Evolutionary conservation across 2,888 invertebrate genomes (phyloP).

Genomic region (Hanleya hanleyi): DNA sequence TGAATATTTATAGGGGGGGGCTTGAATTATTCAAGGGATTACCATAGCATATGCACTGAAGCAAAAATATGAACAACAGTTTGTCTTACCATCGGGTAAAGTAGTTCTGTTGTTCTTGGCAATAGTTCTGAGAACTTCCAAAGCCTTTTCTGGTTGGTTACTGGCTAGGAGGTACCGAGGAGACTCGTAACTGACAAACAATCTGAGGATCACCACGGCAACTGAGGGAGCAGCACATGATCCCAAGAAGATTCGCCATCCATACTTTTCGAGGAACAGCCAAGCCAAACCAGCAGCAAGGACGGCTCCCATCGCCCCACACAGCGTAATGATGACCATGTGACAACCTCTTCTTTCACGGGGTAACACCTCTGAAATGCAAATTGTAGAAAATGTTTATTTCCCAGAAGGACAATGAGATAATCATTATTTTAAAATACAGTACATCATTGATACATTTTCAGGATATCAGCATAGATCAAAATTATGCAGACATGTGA

Average conservation of each 20-base stretch:
- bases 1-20: background rate
- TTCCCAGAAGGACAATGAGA: no score
- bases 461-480: no score
- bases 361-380: slow-evolving; percentile 55
- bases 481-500: no score
- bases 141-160: slow-evolving; percentile 43
- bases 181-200: slow-evolving; percentile 51
- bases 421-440: no score
- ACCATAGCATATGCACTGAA: background rate
- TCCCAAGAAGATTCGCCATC: slow-evolving; percentile 58
- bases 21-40: background rate
- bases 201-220: slow-evolving; percentile 41
- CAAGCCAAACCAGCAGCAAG: slow-evolving; percentile 57
- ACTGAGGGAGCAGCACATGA: slow-evolving; percentile 54
- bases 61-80: background rate
- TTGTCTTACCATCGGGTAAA: slow-evolving; percentile 42
- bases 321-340: slow-evolving; percentile 62
- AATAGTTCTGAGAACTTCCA: slow-evolving; percentile 48
- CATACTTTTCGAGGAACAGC: slow-evolving; percentile 49
- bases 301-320: slow-evolving; percentile 62
- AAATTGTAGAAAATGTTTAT: no score
- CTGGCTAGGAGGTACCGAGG: slow-evolving; percentile 57
- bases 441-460: no score
- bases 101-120: slow-evolving; percentile 42
- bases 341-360: slow-evolving; percentile 50